Conservation (phyloP, 2,113 vertebrate species). For the Amia ocellicauda region DNA sequence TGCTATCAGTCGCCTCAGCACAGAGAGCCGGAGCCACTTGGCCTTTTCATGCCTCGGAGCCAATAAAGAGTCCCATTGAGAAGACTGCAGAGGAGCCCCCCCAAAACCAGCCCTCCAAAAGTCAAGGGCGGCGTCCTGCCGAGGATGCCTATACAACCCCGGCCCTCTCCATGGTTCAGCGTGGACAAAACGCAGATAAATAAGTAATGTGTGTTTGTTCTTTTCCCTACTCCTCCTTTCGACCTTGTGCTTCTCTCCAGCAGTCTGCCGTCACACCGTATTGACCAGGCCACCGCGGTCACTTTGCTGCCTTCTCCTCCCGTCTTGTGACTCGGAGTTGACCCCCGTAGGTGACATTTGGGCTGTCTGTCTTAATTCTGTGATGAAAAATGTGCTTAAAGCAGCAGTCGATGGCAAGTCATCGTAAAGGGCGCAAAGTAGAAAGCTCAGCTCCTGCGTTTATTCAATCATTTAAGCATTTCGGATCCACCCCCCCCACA, state of each 20-base stretch:
- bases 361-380: constrained; percentile 37
- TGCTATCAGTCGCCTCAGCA: no score
- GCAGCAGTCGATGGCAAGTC: constrained; percentile 21
- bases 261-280: not conserved
- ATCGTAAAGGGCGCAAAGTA: constrained; percentile 25
- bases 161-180: not conserved
- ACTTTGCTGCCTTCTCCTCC: not conserved
- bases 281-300: not conserved
- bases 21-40: no score
- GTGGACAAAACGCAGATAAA: not conserved
- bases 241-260: not conserved
- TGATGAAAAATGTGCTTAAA: constrained; percentile 27
- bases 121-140: not conserved
- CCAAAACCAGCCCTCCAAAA: not conserved
- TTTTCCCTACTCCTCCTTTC: not conserved
- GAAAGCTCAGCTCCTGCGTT: constrained; percentile 33
- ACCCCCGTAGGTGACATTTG: constrained; percentile 5
- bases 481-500: constrained; percentile 23
- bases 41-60: no score
- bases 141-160: not conserved
- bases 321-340: not conserved
- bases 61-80: no score
- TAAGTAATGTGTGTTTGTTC: not conserved
- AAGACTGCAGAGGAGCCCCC: not conserved
- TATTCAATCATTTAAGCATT: constrained; percentile 56